A percentile compares a stretch with the other conserved stretches of the same genome.
phyloP scores from a whole-genome alignment of 2,113 vertebrate genomes.

The Lepisosteus osseus region DNA sequence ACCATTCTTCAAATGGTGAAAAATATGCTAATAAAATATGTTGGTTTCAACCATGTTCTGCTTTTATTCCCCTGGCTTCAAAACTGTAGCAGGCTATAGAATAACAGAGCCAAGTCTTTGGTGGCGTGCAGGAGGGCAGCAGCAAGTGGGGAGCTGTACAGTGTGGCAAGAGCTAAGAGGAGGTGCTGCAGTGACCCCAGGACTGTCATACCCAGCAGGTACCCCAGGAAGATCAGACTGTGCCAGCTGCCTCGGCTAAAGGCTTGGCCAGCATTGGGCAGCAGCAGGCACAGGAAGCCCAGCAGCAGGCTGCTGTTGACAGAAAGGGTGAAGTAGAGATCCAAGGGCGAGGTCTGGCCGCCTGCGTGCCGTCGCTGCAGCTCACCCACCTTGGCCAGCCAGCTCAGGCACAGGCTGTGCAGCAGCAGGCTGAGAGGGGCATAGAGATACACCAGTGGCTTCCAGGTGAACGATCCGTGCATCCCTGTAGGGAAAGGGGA shows the following conservation, averaged over 20 bases:
- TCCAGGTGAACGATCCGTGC: constrained; percentile 23
- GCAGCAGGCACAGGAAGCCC: constrained; percentile 63
- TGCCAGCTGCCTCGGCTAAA: constrained; percentile 56
- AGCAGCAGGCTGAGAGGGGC: constrained; percentile 60
- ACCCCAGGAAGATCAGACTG: constrained; percentile 64
- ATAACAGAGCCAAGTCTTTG: constrained; percentile 32
- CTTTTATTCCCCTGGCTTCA: no score
- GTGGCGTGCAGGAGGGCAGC: constrained; percentile 53
- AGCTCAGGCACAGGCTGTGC: constrained; percentile 54
- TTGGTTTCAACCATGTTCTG: no score
- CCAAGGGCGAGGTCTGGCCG: constrained; percentile 38
- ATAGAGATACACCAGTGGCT: constrained; percentile 59
- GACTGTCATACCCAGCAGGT: constrained; percentile 58
- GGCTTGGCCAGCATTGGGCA: constrained; percentile 53
- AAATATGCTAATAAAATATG: no score
- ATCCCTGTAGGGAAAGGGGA: constrained; percentile 39
- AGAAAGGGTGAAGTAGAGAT: constrained; percentile 58
- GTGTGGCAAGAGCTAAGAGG: constrained; percentile 38
- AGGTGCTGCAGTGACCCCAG: constrained; percentile 53
- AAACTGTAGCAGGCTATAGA: constrained; percentile 41
- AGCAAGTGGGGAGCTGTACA: constrained; percentile 52
- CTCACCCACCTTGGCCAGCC: constrained; percentile 56
- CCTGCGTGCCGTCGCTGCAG: constrained; percentile 16
- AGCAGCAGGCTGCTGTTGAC: constrained; percentile 61
- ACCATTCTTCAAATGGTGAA: no score